Percentiles rank a stretch among this genome's conserved stretches.
phyloP scores from a whole-genome alignment of 2,888 invertebrate species.

The Lithophane semibrunnea region DNA sequence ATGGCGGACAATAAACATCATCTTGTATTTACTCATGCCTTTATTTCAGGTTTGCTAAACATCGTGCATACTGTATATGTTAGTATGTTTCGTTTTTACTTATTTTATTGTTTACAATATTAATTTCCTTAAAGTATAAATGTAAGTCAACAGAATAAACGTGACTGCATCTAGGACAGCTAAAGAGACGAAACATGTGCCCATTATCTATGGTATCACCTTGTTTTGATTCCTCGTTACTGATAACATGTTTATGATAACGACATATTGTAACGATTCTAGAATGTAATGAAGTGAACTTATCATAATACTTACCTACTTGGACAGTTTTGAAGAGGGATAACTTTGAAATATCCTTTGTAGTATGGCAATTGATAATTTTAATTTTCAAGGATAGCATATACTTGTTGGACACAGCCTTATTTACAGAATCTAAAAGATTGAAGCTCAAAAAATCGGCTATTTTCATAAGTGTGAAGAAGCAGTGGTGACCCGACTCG shows the following conservation, averaged over 20 bases:
- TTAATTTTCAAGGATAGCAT: neutral
- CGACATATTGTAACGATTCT: slow-evolving; percentile 43
- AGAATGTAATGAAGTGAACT: neutral
- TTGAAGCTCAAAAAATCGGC: too few species aligned
- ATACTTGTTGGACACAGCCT: too few species aligned
- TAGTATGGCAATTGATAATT: neutral
- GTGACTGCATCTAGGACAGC: slow-evolving; percentile 34
- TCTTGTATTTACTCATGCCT: neutral
- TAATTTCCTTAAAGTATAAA: neutral
- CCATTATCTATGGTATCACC: slow-evolving; percentile 35
- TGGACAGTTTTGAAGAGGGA: neutral
- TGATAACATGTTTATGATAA: slow-evolving; percentile 39
- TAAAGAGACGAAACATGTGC: slow-evolving; percentile 25
- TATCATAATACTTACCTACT: slow-evolving; percentile 13
- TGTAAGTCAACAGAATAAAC: slow-evolving; percentile 5
- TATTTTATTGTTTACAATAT: neutral
- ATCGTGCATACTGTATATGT: neutral
- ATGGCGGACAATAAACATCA: neutral
- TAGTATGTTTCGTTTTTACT: neutral
- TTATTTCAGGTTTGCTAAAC: neutral
- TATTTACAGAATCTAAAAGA: neutral
- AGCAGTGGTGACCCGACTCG: neutral
- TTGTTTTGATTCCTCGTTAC: slow-evolving; percentile 53
- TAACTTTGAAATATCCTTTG: neutral
- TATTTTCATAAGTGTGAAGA: neutral